Percentiles rank a stretch among this genome's conserved stretches.
Evolutionary conservation across 2,113 vertebrate genomes (phyloP).

Genomic region (Tyto alba): DNA sequence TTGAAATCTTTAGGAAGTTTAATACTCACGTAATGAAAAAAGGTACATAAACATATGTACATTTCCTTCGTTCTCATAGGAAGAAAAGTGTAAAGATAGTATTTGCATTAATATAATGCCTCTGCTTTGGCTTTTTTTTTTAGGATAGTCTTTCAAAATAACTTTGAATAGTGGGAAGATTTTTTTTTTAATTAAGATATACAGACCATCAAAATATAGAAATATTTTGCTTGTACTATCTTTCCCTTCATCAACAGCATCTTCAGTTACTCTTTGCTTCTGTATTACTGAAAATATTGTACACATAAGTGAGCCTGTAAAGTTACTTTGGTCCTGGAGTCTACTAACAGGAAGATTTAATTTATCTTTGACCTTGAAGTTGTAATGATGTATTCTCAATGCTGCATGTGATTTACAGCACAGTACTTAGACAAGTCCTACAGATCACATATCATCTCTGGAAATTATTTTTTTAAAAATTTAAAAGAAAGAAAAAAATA

Average conservation of each 20-base stretch:
- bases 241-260: neutral
- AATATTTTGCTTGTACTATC: accelerated
- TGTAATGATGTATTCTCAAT: neutral
- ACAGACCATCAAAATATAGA: neutral
- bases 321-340: neutral
- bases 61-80: neutral
- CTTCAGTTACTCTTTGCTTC: neutral
- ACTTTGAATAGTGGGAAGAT: neutral
- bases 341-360: neutral
- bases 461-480: neutral
- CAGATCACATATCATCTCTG: neutral
- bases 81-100: neutral
- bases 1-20: neutral
- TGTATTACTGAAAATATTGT: neutral
- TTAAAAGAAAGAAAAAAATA: neutral
- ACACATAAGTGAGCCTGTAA: neutral
- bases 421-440: neutral
- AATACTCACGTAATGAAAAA: neutral
- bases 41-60: neutral
- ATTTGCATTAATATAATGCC: neutral
- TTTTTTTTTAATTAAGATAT: neutral
- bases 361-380: neutral
- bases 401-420: neutral
- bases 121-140: neutral
- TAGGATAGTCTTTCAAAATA: neutral